Conservation (phyloP, 2,113 vertebrate species). For the Mesoclemmys tuberculata region DNA sequence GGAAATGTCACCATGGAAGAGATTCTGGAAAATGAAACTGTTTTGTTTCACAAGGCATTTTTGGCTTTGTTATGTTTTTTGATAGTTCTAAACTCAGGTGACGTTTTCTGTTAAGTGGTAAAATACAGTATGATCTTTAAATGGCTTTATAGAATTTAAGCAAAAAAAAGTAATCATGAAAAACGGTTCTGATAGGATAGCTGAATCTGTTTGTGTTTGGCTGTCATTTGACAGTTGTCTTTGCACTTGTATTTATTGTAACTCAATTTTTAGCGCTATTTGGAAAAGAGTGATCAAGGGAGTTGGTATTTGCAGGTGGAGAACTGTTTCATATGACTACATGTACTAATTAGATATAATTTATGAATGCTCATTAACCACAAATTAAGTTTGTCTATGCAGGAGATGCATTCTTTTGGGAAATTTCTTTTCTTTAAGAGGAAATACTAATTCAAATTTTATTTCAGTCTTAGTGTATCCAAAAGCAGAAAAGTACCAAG, state of each 20-base stretch:
- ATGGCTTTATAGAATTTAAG: background rate
- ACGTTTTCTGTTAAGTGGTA: background rate
- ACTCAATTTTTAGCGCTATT: conserved; percentile 11
- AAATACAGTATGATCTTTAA: background rate
- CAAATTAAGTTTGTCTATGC: conserved; percentile 62
- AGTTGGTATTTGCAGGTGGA: conserved; percentile 44
- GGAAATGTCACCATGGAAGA: no score
- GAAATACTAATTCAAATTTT: conserved; percentile 63
- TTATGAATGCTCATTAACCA: conserved; percentile 72
- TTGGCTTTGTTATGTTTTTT: background rate
- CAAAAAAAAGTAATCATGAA: background rate
- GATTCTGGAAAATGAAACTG: no score
- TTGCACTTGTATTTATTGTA: background rate
- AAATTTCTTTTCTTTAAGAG: conserved; percentile 41
- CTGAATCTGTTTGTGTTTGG: background rate
- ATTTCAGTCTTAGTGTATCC: conserved; percentile 33
- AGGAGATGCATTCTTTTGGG: conserved; percentile 62
- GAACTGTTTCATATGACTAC: conserved; percentile 51
- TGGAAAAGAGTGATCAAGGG: conserved; percentile 44
- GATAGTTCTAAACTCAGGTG: background rate
- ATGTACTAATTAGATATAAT: conserved; percentile 70
- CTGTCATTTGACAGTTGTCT: conserved; percentile 11
- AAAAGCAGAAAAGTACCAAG: conserved; percentile 50
- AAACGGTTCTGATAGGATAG: background rate
- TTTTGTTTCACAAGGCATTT: conserved; percentile 11